phyloP scores from a whole-genome alignment of 2,797 vertebrate species.

The Gorsachius magnificus region DNA sequence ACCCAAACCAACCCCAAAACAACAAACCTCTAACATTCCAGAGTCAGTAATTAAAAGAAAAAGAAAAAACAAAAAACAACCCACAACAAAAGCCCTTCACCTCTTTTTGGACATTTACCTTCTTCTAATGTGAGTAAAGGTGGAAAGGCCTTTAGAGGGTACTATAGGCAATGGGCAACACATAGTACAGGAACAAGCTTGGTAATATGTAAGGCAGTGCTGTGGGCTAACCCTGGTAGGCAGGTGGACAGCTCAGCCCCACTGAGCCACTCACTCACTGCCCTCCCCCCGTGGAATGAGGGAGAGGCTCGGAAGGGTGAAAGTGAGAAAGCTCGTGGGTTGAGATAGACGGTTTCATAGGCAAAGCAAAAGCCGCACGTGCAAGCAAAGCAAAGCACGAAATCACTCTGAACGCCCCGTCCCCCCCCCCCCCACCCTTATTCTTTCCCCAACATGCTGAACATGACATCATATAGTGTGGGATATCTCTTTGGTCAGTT shows the following conservation, averaged over 20 bases:
- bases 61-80: too few relatives aligned
- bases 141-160: not conserved
- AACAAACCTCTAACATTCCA: not conserved
- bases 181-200: not conserved
- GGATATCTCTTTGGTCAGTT: not conserved
- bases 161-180: not conserved
- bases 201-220: too few relatives aligned
- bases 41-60: not conserved
- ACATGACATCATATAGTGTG: not conserved
- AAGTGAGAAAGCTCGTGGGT: not conserved
- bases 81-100: too few relatives aligned
- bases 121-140: not conserved
- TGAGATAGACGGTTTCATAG: not conserved
- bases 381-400: not conserved
- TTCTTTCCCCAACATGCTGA: not conserved
- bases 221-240: not conserved
- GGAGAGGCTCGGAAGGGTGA: not conserved
- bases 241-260: not conserved
- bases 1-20: too few relatives aligned
- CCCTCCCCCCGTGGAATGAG: too few relatives aligned
- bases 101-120: not conserved
- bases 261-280: not conserved
- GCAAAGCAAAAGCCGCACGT: accelerated
- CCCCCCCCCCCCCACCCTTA: not conserved
- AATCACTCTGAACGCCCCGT: not conserved